phyloP scores from a whole-genome alignment of 2,888 invertebrate genomes.

The Exocentrus adspersus region DNA sequence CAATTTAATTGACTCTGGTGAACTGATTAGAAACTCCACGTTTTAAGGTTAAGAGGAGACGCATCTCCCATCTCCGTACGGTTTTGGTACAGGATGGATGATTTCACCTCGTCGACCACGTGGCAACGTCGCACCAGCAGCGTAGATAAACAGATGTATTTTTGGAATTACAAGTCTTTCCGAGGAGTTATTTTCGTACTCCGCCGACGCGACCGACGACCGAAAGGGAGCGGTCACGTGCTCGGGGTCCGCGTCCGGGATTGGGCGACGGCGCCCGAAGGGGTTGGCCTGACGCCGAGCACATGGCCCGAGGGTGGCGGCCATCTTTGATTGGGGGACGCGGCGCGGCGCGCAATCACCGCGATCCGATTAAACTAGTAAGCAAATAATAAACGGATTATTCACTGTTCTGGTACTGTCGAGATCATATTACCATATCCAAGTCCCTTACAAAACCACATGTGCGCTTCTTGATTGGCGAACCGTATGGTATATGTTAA shows the following conservation, averaged over 20 bases:
- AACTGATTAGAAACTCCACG: too few relatives aligned
- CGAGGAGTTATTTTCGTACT: constrained; percentile 10
- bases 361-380: too few relatives aligned
- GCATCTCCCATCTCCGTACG: too few relatives aligned
- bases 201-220: neutral
- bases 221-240: constrained; percentile 12
- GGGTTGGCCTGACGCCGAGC: neutral
- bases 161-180: constrained; percentile 13
- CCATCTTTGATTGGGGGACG: constrained; percentile 16
- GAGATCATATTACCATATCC: too few relatives aligned
- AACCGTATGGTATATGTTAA: constrained; percentile 20
- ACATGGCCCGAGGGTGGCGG: constrained; percentile 8
- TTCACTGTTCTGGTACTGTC: too few relatives aligned
- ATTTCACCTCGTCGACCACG: neutral
- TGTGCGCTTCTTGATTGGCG: constrained; percentile 11
- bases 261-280: neutral
- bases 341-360: too few relatives aligned
- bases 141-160: constrained; percentile 17
- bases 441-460: constrained; percentile 5
- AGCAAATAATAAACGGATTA: too few relatives aligned
- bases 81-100: neutral
- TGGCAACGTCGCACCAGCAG: constrained; percentile 6
- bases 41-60: too few relatives aligned
- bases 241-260: neutral
- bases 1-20: too few relatives aligned